phyloP scores from a whole-genome alignment of 2,113 vertebrate genomes.

The Benitochromis conjunctus region DNA sequence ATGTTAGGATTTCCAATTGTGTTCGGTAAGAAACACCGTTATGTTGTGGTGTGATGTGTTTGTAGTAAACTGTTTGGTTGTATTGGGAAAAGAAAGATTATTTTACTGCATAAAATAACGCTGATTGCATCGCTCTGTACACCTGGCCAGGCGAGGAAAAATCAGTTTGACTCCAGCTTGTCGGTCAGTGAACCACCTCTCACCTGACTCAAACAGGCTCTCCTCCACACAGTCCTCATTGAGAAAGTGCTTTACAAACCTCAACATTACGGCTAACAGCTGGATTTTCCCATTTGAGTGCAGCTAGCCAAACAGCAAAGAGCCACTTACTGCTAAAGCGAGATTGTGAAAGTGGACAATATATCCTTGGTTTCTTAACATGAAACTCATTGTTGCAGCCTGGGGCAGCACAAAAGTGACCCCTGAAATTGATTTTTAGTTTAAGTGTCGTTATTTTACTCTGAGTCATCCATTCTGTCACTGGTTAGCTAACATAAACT shows the following conservation, averaged over 20 bases:
- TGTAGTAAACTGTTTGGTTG: too few relatives aligned
- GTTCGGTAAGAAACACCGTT: too few relatives aligned
- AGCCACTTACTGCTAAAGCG: background rate
- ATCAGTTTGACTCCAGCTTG: too few relatives aligned
- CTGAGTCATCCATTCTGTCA: background rate
- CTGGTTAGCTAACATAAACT: background rate
- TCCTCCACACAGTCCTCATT: too few relatives aligned
- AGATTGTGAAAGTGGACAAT: background rate
- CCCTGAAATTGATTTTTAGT: background rate
- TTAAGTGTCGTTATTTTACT: background rate
- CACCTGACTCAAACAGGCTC: too few relatives aligned
- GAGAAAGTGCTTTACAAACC: background rate
- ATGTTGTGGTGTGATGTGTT: too few relatives aligned
- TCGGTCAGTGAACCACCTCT: too few relatives aligned
- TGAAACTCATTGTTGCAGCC: background rate
- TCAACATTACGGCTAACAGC: background rate
- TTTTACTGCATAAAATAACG: too few relatives aligned
- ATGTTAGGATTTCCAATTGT: too few relatives aligned
- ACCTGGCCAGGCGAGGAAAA: too few relatives aligned
- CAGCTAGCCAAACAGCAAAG: background rate
- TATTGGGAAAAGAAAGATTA: too few relatives aligned
- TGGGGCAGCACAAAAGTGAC: background rate
- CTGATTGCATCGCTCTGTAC: too few relatives aligned
- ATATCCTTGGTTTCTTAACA: background rate
- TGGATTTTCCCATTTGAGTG: background rate